Base-by-base conservation (phyloP, 2,113 vertebrate species). In the Acanthisitta chloris region DNA sequence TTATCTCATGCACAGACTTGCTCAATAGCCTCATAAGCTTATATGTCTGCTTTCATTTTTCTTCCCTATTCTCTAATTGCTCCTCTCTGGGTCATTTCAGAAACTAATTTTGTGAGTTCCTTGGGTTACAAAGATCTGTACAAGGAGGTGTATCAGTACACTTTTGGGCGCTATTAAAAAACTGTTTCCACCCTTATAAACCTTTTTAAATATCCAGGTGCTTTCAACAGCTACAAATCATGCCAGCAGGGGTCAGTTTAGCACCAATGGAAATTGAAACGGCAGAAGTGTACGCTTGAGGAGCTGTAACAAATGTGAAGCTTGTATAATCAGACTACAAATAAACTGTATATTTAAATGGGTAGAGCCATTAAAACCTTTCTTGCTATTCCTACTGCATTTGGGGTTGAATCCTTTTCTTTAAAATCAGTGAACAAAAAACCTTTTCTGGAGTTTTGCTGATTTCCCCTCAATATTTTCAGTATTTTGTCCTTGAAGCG, bases 221-320 rank as follows among this genome's bases (percentile, higher is more conserved):
- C 94, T 95, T 95, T 86, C 73, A 78, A 46, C 57, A 73, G 45
- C 36, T 82, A 70, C 66, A 55, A 36, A 57, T 79, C 7, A 5
- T 33, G 52, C 94, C 97, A 96, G 94, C 88, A 97, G 96, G 83
- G 97, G 97, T 96, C 96, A 96, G 91, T 91, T 97, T 92, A 90
- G 76, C 61, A 97, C 94, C 90, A 95, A 72, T 62, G 62, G 82
- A 97, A 93, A 20, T 4, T 42, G 48, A 45, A 91, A 36, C 21
- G 36, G 12, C 10, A 45, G 33, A 16, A 17, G 38, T 57, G 10
- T 48, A 16, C 9, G 8, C 49, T 46, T 38, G 23, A 59, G n/a
- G 8, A 72, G 58, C 24, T 38, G 36, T 48, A 92, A 57, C 1
- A 4, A 58, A 77, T 20, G 19, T 42, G 51, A 66, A 58, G 38